Evolutionary conservation across 2,113 vertebrate genomes (phyloP).

Genomic region (Pseudorasbora parva): DNA sequence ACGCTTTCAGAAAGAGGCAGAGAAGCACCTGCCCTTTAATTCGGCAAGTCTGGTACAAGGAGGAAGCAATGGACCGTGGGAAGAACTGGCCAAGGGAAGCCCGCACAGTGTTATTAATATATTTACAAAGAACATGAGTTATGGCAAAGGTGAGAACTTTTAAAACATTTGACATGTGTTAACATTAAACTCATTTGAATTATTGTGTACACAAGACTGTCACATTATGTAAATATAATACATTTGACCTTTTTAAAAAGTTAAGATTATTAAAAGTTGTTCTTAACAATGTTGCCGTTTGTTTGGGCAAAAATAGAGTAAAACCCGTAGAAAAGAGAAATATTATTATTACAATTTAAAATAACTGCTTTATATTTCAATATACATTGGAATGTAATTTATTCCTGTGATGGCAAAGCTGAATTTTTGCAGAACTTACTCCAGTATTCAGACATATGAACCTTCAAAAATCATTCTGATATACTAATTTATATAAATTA

Average conservation of each 20-base stretch:
- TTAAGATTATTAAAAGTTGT: background rate
- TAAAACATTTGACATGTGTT: background rate
- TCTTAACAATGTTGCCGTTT: background rate
- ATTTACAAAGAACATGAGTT: conserved; percentile 86
- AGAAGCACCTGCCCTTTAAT: conserved; percentile 76
- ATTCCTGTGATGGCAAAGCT: background rate
- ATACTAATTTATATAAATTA: background rate
- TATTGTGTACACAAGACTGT: too few species aligned
- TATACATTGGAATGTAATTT: background rate
- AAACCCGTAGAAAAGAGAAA: background rate
- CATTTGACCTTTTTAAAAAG: background rate
- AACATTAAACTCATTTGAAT: background rate
- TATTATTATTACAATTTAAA: too few species aligned
- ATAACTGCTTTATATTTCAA: background rate
- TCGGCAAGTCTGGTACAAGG: conserved; percentile 59
- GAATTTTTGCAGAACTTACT: background rate
- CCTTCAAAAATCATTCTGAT: background rate
- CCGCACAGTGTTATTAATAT: conserved; percentile 96
- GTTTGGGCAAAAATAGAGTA: background rate
- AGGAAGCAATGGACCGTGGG: conserved; percentile 81
- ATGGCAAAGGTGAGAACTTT: conserved; percentile 80
- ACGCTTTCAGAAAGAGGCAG: conserved; percentile 89
- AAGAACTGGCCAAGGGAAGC: conserved; percentile 91
- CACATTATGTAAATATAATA: background rate
- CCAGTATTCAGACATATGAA: background rate